Evolutionary conservation across 2,888 invertebrate species (phyloP).

Genomic region (Rhabditoides inermis): DNA sequence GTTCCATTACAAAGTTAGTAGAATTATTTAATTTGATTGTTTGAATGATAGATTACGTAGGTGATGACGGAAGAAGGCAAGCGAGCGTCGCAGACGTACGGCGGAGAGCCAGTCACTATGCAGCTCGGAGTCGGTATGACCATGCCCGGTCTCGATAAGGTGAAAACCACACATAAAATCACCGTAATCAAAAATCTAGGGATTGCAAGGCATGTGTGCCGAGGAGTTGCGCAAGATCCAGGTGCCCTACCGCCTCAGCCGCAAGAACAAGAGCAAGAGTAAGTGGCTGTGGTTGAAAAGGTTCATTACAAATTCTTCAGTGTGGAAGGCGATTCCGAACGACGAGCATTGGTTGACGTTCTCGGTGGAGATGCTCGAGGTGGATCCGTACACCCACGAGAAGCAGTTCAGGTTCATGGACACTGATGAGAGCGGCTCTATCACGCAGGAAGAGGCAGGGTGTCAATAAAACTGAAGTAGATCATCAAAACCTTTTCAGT

Average conservation of each 20-base stretch:
- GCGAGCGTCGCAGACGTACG: conserved; percentile 39
- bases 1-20: conserved; percentile 50
- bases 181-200: conserved; percentile 12
- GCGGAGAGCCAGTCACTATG: conserved; percentile 39
- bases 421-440: conserved; percentile 36
- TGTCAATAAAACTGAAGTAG: too few species aligned
- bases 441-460: conserved; percentile 34
- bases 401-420: conserved; percentile 46
- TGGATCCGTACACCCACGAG: conserved; percentile 34
- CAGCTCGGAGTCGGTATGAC: conserved; percentile 52
- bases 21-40: neutral
- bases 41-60: conserved; percentile 7
- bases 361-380: conserved; percentile 41
- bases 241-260: conserved; percentile 47
- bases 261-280: conserved; percentile 46
- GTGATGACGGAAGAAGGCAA: conserved; percentile 29
- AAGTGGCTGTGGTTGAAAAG: conserved; percentile 1
- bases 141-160: conserved; percentile 52
- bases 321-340: conserved; percentile 50
- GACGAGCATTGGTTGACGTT: conserved; percentile 52
- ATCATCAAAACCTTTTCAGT: conserved; percentile 13
- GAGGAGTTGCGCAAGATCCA: conserved; percentile 46
- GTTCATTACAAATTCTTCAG: conserved; percentile 21
- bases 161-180: conserved; percentile 3
- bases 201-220: conserved; percentile 45